A percentile compares a stretch with the other conserved stretches of the same genome.
phyloP scores from a whole-genome alignment of 2,888 invertebrate species.

The Lepidochitona cinerea region DNA sequence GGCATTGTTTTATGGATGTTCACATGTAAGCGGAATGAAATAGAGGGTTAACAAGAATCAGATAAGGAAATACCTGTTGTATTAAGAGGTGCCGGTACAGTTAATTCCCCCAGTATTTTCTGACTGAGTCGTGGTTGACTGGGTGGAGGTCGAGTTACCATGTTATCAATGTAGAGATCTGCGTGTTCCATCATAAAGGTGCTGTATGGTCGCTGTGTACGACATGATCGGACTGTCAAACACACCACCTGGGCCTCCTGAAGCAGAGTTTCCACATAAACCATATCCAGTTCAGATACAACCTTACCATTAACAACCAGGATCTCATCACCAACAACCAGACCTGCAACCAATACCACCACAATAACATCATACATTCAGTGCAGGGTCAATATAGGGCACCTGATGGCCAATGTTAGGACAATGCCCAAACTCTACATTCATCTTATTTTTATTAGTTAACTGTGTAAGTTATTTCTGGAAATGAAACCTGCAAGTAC shows the following conservation, averaged over 20 bases:
- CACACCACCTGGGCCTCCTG: constrained; percentile 94
- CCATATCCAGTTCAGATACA: constrained; percentile 98
- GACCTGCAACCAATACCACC: too few relatives aligned
- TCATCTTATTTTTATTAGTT: too few relatives aligned
- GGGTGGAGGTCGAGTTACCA: constrained; percentile 97
- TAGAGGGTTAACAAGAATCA: too few relatives aligned
- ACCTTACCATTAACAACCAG: constrained; percentile 99
- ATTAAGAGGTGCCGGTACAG: constrained; percentile 88
- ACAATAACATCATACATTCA: too few relatives aligned
- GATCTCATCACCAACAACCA: constrained; percentile 98
- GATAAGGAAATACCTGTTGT: background rate
- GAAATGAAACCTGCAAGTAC: too few relatives aligned
- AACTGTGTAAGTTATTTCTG: too few relatives aligned
- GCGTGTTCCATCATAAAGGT: constrained; percentile 79
- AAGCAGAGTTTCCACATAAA: constrained; percentile 96
- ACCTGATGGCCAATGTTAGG: too few relatives aligned
- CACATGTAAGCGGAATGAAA: too few relatives aligned
- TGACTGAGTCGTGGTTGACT: constrained; percentile 79
- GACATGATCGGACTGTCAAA: constrained; percentile 96
- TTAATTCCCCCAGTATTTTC: constrained; percentile 89
- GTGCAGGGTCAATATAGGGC: too few relatives aligned
- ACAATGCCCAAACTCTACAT: too few relatives aligned
- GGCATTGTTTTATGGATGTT: too few relatives aligned
- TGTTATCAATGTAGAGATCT: constrained; percentile 95
- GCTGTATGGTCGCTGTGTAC: constrained; percentile 77